These are phyloP conservation scores for Cacatua alba DNA, from an alignment of 2,113 vertebrate genomes.

Conservation along the genomic window DNA sequence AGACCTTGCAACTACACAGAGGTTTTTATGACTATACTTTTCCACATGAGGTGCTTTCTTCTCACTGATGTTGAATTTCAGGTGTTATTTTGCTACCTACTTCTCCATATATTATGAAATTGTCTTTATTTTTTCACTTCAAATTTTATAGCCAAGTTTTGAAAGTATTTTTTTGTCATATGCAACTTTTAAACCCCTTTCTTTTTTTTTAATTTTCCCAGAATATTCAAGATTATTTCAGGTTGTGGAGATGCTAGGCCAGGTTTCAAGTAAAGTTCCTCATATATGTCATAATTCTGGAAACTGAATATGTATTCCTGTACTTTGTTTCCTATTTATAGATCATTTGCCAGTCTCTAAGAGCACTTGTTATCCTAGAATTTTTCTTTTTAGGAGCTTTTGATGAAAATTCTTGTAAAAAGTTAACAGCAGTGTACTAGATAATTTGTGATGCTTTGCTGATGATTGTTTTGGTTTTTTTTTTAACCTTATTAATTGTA, in stretches of 20 bases:
- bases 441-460: not conserved
- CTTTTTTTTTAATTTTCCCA: not conserved
- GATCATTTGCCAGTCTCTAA: not conserved
- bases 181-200: accelerated
- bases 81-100: not conserved
- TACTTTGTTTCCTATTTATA: not conserved
- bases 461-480: not conserved
- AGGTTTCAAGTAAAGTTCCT: not conserved
- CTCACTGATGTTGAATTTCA: not conserved
- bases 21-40: not conserved
- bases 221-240: not conserved
- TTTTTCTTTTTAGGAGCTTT: not conserved
- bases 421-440: not conserved
- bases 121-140: not conserved
- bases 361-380: not conserved
- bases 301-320: not conserved
- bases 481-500: not conserved
- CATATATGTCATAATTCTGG: not conserved
- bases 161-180: not conserved
- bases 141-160: not conserved
- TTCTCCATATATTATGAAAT: not conserved
- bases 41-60: not conserved
- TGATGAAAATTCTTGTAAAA: not conserved
- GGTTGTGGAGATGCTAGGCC: not conserved
- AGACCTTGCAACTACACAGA: not conserved